Evolutionary conservation across 2,113 vertebrate species (phyloP).

Genomic region (Mesocricetus auratus): DNA sequence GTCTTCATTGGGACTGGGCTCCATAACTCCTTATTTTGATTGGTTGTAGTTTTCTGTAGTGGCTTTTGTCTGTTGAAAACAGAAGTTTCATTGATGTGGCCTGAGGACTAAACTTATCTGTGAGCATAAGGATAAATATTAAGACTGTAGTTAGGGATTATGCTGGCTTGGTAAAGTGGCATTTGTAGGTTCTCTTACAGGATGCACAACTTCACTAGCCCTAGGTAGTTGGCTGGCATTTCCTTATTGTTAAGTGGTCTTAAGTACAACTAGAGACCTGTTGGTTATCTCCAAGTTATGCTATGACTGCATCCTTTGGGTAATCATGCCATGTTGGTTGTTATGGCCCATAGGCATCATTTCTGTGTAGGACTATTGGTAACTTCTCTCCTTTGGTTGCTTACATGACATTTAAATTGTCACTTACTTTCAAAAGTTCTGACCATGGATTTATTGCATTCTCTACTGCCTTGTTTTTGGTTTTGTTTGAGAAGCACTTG

Average conservation of each 20-base stretch:
- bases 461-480: neutral
- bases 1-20: neutral
- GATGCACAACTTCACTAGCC: neutral
- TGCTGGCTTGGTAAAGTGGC: neutral
- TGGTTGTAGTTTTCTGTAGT: neutral
- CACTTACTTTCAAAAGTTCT: constrained; percentile 15
- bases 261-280: neutral
- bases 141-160: too few species aligned
- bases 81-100: neutral
- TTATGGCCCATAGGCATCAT: neutral
- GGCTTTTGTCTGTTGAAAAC: neutral
- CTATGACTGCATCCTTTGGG: neutral
- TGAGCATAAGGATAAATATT: neutral
- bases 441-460: neutral
- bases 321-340: neutral
- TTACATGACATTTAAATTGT: neutral
- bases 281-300: neutral
- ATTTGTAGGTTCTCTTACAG: neutral
- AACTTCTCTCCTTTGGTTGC: neutral
- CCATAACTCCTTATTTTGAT: neutral
- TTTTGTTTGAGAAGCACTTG: neutral
- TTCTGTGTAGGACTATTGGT: neutral
- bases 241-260: neutral
- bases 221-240: neutral
- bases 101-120: neutral